Conservation (phyloP, 2,888 invertebrate species). For the Amphimallon solstitiale region DNA sequence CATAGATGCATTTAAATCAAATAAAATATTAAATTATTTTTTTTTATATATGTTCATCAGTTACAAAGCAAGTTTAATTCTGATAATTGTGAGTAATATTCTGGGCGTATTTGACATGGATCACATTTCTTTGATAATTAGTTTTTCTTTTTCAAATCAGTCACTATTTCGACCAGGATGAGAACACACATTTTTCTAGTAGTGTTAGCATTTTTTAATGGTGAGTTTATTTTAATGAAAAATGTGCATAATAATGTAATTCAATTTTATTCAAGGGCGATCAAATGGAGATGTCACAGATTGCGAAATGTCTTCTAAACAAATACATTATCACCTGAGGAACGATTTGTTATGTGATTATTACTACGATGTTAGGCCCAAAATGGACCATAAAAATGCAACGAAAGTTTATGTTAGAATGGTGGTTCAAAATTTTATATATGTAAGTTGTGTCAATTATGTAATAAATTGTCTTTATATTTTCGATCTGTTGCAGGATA, state of each 20-base stretch:
- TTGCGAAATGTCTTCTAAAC: constrained; percentile 32
- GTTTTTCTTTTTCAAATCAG: constrained; percentile 1
- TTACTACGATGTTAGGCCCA: constrained; percentile 67
- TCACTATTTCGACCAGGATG: constrained; percentile 1
- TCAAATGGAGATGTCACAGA: constrained; percentile 10
- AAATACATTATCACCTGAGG: constrained; percentile 56
- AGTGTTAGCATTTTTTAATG: background rate
- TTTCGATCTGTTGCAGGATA: constrained; percentile 52
- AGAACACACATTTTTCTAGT: background rate
- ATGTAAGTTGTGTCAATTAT: constrained; percentile 53
- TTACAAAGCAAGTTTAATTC: background rate
- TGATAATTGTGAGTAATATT: background rate
- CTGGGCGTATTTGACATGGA: constrained; percentile 10
- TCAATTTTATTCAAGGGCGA: background rate
- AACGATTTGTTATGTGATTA: constrained; percentile 69
- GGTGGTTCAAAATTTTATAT: constrained; percentile 67
- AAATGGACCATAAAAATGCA: constrained; percentile 63
- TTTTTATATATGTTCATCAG: background rate
- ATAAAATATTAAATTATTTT: background rate
- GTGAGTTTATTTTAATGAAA: background rate
- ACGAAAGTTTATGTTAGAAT: constrained; percentile 68
- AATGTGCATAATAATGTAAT: background rate
- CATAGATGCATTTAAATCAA: no score
- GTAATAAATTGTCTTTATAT: background rate
- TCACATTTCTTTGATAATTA: background rate